phyloP scores from a whole-genome alignment of 2,113 vertebrate species.

The Lathamus discolor region DNA sequence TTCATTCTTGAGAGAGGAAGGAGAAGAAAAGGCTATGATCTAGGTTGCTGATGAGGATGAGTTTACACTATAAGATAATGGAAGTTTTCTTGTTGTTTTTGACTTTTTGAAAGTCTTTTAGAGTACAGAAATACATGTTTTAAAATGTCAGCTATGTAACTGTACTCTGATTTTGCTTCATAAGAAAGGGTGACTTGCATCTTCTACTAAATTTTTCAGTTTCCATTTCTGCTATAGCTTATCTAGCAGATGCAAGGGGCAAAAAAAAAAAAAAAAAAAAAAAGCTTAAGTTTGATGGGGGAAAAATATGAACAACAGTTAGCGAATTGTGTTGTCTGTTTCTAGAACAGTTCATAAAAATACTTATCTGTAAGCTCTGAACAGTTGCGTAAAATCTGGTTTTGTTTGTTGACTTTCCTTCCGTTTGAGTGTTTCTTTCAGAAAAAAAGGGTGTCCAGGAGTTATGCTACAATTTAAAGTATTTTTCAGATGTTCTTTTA shows the following conservation, averaged over 20 bases:
- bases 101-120: not conserved
- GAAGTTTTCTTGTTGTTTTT: not conserved
- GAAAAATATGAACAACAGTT: not conserved
- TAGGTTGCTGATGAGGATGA: not conserved
- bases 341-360: not conserved
- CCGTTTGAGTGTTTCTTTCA: not conserved
- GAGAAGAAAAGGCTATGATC: not conserved
- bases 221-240: not conserved
- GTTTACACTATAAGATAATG: not conserved
- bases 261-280: conserved; percentile 18
- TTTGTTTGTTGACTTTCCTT: not conserved
- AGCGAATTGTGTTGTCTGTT: not conserved
- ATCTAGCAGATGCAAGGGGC: not conserved
- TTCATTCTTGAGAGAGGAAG: not conserved
- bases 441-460: not conserved
- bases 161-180: not conserved
- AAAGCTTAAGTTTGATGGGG: not conserved
- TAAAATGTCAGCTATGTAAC: not conserved
- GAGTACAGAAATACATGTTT: not conserved
- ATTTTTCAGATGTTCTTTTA: not conserved
- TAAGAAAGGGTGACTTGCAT: not conserved
- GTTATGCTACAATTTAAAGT: not conserved
- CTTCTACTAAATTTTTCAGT: not conserved
- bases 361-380: not conserved
- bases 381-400: not conserved